Percentiles rank a stretch among this genome's conserved stretches.
phyloP scores from a whole-genome alignment of 2,113 vertebrate genomes.

The Regulus satrapa region DNA sequence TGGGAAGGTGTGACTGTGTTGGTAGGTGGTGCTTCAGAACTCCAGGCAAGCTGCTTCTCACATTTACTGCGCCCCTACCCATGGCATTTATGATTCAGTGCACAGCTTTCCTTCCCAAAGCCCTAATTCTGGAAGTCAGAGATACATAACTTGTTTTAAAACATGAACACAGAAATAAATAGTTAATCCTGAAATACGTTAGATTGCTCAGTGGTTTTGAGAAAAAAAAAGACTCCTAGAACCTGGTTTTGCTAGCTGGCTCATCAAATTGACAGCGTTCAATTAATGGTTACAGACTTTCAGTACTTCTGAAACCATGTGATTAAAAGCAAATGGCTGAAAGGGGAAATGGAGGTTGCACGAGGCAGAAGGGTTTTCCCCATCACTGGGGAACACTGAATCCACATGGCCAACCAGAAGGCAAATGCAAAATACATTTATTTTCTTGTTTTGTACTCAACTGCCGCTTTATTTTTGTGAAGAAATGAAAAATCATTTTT shows the following conservation, averaged over 20 bases:
- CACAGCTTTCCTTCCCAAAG: neutral
- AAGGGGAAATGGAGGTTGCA: constrained; percentile 26
- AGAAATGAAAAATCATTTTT: neutral
- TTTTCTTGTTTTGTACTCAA: neutral
- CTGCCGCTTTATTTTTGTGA: neutral
- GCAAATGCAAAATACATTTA: neutral
- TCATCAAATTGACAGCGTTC: neutral
- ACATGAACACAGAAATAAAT: neutral
- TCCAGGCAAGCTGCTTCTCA: neutral
- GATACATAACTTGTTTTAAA: neutral
- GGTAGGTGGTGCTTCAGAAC: neutral
- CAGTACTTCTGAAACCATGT: neutral
- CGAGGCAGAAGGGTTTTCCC: constrained; percentile 14
- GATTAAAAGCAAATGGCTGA: constrained; percentile 43
- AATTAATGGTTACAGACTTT: neutral
- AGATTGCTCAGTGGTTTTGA: neutral
- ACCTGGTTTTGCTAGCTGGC: neutral
- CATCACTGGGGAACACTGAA: neutral
- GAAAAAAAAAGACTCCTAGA: neutral
- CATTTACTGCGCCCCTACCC: neutral
- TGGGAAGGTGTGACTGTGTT: neutral
- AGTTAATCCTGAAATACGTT: neutral
- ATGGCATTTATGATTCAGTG: neutral
- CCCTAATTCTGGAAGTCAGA: neutral
- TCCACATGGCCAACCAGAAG: neutral